Conservation (phyloP, 2,888 invertebrate genomes). For the Chesias legatella region DNA sequence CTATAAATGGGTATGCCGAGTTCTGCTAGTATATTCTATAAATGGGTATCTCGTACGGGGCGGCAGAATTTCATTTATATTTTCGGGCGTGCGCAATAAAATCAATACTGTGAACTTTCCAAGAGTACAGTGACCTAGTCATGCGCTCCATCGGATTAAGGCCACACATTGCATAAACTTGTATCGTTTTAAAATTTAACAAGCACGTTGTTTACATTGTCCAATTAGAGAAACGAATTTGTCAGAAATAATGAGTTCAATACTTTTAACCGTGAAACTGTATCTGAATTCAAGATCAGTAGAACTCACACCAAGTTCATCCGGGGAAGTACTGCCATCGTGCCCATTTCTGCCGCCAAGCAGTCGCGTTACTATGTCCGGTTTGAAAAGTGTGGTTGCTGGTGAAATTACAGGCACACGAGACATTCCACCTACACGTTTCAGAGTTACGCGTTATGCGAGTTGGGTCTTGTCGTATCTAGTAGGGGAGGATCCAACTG, state of each 20-base stretch:
- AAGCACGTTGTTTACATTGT: slow-evolving; percentile 21
- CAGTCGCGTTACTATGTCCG: too few relatives aligned
- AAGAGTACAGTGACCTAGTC: slow-evolving; percentile 75
- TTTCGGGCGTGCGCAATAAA: slow-evolving; percentile 78
- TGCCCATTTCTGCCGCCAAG: too few relatives aligned
- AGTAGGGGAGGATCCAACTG: too few relatives aligned
- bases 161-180: slow-evolving; percentile 63
- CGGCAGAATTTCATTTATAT: slow-evolving; percentile 65
- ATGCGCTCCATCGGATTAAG: slow-evolving; percentile 58
- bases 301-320: too few relatives aligned
- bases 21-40: slow-evolving; percentile 32
- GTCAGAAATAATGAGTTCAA: slow-evolving; percentile 10
- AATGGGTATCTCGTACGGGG: slow-evolving; percentile 45
- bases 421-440: too few relatives aligned
- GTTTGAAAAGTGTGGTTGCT: too few relatives aligned
- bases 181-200: slow-evolving; percentile 38
- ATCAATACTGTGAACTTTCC: slow-evolving; percentile 78
- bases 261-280: too few relatives aligned
- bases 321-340: too few relatives aligned
- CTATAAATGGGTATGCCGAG: slow-evolving; percentile 53
- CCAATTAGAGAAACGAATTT: slow-evolving; percentile 33
- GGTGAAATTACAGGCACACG: too few relatives aligned
- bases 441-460: too few relatives aligned
- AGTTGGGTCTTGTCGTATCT: too few relatives aligned
- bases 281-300: too few relatives aligned